phyloP scores from a whole-genome alignment of 2,888 invertebrate genomes.

The Diogma glabrata region DNA sequence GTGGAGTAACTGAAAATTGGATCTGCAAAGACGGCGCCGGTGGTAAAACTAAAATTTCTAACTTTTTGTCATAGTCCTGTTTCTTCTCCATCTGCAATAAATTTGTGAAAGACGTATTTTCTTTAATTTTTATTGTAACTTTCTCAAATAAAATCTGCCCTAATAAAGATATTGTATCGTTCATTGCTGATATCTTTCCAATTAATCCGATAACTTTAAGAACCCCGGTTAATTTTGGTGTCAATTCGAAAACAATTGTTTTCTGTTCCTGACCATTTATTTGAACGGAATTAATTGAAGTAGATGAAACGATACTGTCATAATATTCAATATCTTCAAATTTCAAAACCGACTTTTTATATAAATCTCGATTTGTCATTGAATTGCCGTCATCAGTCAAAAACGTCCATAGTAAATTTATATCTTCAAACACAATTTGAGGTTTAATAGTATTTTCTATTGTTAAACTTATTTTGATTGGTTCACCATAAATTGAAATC shows the following conservation, averaged over 20 bases:
- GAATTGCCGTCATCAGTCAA: conserved; percentile 34
- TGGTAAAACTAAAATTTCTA: conserved; percentile 64
- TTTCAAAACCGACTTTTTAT: conserved; percentile 19
- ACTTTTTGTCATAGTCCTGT: conserved; percentile 46
- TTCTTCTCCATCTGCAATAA: conserved; percentile 10
- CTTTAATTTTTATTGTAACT: conserved; percentile 24
- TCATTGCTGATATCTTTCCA: conserved; percentile 29
- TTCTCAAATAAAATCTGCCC: conserved; percentile 33
- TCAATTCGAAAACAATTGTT: conserved; percentile 55
- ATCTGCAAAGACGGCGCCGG: conserved; percentile 73
- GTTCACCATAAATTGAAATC: conserved; percentile 66
- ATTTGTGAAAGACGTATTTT: neutral
- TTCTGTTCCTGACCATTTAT: conserved; percentile 40
- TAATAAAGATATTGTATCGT: conserved; percentile 29
- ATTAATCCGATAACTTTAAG: conserved; percentile 63
- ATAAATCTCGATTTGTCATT: conserved; percentile 35
- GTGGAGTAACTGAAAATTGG: conserved; percentile 49
- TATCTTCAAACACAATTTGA: conserved; percentile 34
- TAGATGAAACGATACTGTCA: conserved; percentile 25
- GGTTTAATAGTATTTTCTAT: conserved; percentile 46
- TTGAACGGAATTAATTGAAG: conserved; percentile 25
- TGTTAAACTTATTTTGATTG: conserved; percentile 55
- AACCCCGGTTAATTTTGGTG: conserved; percentile 61
- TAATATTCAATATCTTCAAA: conserved; percentile 12
- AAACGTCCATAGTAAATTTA: conserved; percentile 33